Conservation (phyloP, 1,140 invertebrate species). For the Cydia amplana region DNA sequence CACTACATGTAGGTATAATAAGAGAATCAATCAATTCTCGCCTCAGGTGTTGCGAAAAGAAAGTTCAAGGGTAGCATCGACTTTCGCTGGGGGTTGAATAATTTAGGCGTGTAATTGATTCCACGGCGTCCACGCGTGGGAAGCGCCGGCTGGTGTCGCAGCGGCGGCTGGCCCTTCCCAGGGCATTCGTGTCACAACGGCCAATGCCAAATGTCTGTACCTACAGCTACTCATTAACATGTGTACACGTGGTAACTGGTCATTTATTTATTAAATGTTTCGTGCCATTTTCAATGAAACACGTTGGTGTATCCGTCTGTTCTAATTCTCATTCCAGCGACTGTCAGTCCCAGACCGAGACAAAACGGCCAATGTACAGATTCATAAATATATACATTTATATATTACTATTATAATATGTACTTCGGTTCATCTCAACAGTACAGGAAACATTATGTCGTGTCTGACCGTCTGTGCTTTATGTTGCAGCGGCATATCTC, state of each 20-base stretch:
- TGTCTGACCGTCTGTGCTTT: too few relatives aligned
- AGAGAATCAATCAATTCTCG: background rate
- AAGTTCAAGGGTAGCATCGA: constrained; percentile 57
- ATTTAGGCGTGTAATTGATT: constrained; percentile 59
- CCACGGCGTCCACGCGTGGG: constrained; percentile 45
- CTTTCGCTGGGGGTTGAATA: constrained; percentile 51
- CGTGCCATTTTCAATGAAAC: too few relatives aligned
- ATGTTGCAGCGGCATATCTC: too few relatives aligned
- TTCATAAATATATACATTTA: too few relatives aligned
- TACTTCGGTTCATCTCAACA: too few relatives aligned
- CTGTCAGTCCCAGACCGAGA: too few relatives aligned
- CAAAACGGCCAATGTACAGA: too few relatives aligned
- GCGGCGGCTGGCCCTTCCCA: constrained; percentile 8
- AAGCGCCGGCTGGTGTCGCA: constrained; percentile 33
- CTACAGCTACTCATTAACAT: background rate
- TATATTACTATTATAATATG: too few relatives aligned
- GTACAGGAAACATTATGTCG: too few relatives aligned
- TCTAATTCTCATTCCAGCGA: too few relatives aligned
- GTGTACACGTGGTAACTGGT: background rate
- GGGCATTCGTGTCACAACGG: constrained; percentile 6
- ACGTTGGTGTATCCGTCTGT: too few relatives aligned
- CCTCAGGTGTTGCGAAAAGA: constrained; percentile 44
- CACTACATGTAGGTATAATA: background rate
- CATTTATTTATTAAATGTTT: background rate
- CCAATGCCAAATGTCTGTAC: constrained; percentile 18